Base-by-base conservation (phyloP, 2,113 vertebrate genomes). In the Mormyrus iriodes region DNA sequence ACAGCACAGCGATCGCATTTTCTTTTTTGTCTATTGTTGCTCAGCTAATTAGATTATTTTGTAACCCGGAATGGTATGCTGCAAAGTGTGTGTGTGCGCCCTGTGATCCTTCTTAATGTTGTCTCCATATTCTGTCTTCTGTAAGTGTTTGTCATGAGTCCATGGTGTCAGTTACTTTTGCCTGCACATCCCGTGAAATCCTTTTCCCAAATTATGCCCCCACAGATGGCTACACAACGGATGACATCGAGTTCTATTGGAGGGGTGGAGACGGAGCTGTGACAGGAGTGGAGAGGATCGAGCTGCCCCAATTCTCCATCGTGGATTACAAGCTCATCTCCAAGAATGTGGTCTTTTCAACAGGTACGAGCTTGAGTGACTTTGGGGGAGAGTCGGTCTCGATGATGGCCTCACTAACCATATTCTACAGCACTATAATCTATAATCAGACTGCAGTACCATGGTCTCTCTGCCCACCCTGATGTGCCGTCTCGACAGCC, bases 181-280 rank as follows among this genome's bases (percentile, higher is more conserved):
- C 21, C 44, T 24, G 24, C 24, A n/a, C 3, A 46, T 6, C 35
- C 73, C 35, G 0, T 39, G 15, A 42, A 42, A 39, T 15, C 82
- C 8, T 84, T 48, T 48, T 49, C 17, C 91, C 90, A 42, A 79
- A 79, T 42, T 0, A 19, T 35, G 1, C 35, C 89, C 6, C 90
- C 91, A 91, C 94, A 99, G 98, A 99, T 93, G 98, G 98, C 91
- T 99, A 99, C 89, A 99, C 98, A 88, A 99, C 98, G 31, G 98
- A 99, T 85, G 98, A 99, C 93, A 99, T 99, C 69, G 98, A 99
- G 91, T 99, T 99, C 96, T 99, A 99, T 94, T 99, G 98, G 98
- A 96, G 98, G 88, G 98, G 98, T 1, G 98, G 97, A 91, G 97
- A 98, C 92, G 96, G 97, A 0, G 98, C 98, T 0, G 98, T 99